Conservation (phyloP, 2,113 vertebrate species). For the Dolichotis patagonum region DNA sequence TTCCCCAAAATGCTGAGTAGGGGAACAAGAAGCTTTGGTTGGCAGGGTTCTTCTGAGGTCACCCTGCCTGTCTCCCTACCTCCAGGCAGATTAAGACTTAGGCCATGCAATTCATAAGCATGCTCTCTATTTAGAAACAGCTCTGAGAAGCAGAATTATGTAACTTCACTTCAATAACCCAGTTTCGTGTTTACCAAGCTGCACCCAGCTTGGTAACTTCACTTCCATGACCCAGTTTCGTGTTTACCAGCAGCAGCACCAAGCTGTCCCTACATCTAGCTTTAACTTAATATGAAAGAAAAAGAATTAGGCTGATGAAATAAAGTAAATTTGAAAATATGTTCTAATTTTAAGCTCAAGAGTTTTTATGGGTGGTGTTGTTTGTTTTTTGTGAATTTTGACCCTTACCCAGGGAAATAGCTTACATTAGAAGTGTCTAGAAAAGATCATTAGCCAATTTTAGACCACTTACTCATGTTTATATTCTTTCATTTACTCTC, state of each 20-base stretch:
- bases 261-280: background rate
- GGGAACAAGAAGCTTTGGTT: background rate
- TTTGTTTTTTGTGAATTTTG: background rate
- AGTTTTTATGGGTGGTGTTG: background rate
- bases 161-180: slow-evolving; percentile 50
- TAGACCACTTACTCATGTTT: background rate
- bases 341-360: background rate
- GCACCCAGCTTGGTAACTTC: slow-evolving; percentile 32
- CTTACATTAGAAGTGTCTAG: background rate
- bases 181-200: slow-evolving; percentile 51
- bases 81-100: slow-evolving; percentile 32
- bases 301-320: background rate
- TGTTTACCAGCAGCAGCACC: slow-evolving; percentile 49
- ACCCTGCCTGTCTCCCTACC: background rate
- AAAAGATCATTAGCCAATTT: background rate
- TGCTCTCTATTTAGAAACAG: slow-evolving; percentile 49
- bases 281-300: slow-evolving; percentile 24
- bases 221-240: slow-evolving; percentile 47
- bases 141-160: slow-evolving; percentile 22
- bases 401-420: background rate
- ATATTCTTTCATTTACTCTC: background rate
- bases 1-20: background rate
- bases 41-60: background rate
- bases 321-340: background rate
- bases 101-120: background rate